Base-by-base conservation (phyloP, 2,113 vertebrate species). In the Natator depressus region DNA sequence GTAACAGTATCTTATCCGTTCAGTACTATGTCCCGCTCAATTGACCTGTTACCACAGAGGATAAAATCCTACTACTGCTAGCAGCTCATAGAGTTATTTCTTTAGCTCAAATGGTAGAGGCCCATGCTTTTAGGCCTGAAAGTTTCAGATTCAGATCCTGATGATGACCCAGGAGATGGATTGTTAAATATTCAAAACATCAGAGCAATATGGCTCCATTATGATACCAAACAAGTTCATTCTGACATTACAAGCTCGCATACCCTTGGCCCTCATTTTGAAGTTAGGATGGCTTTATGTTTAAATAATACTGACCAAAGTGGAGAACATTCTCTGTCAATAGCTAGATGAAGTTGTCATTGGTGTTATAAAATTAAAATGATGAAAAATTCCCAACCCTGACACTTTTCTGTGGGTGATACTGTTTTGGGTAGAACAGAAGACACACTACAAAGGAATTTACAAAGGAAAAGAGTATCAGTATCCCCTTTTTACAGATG, bases 341-440 rank as follows among this genome's bases (percentile, higher is more conserved):
- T 72, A 20, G 38, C 38, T 54, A 79, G 14, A 49, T 38, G 85
- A 91, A 88, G n/a, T 50, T 1, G 0, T 89, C 54, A 12, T 2
- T 8, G 51, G 50, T 29, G 57, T 94, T 93, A 90, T 95, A 93
- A 65, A 94, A 80, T 89, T 72, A 96, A 93, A 97, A 91, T 50
- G 94, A 83, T 76, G 86, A 87, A 53, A 93, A 95, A 85, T 87
- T 25, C 80, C 65, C 89, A 29, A 25, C 13, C 38, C 12, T 38
- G 25, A 19, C 51, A 82, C 38, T 38, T 82, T 55, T 82, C 20
- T 55, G 12, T 17, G 51, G 6, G 14, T 9, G 7, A 14, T 25
- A 54, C 53, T 54, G 25, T 38, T 38, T 55, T 53, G 62, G 49
- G 78, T 13, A 85, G 49, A 78, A 19, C 1, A 59, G 87, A 95